Evolutionary conservation across 2,113 vertebrate species (phyloP).

Genomic region (Bagarius yarrelli): DNA sequence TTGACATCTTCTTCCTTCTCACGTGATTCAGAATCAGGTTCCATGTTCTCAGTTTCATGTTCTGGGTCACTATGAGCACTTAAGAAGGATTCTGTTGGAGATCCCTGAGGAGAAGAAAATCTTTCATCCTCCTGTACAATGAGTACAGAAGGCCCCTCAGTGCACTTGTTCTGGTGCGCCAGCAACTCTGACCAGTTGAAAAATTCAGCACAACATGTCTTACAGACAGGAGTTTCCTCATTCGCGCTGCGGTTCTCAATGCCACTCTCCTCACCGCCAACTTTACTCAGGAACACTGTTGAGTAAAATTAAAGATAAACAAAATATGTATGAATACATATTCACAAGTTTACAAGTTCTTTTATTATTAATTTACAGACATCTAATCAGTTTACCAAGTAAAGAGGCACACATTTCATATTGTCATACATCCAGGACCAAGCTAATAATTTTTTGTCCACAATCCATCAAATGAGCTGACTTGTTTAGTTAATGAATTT

Average conservation of each 20-base stretch:
- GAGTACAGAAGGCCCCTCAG: conserved; percentile 81
- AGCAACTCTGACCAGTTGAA: conserved; percentile 86
- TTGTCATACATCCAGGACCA: conserved; percentile 77
- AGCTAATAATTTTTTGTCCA: conserved; percentile 78
- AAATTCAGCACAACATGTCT: conserved; percentile 89
- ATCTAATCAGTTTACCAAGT: conserved; percentile 76
- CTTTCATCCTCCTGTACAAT: conserved; percentile 81
- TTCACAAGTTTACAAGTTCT: conserved; percentile 63
- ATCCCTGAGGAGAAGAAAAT: conserved; percentile 67
- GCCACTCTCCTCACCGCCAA: conserved; percentile 73
- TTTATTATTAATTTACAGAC: conserved; percentile 59
- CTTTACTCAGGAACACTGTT: conserved; percentile 71
- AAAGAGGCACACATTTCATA: conserved; percentile 67
- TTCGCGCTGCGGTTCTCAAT: conserved; percentile 74
- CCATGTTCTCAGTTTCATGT: conserved; percentile 76
- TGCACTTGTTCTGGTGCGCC: conserved; percentile 82
- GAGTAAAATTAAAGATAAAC: conserved; percentile 41
- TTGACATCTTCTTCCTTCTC: conserved; percentile 71
- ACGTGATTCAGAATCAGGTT: conserved; percentile 66
- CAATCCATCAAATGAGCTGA: conserved; percentile 90
- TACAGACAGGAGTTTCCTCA: conserved; percentile 85
- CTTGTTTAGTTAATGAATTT: conserved; percentile 99
- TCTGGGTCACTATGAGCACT: conserved; percentile 75
- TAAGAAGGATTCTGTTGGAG: conserved; percentile 73
- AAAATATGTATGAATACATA: conserved; percentile 63